Evolutionary conservation across 1,140 invertebrate species (phyloP).

Genomic region (Drosophila oshimai): DNA sequence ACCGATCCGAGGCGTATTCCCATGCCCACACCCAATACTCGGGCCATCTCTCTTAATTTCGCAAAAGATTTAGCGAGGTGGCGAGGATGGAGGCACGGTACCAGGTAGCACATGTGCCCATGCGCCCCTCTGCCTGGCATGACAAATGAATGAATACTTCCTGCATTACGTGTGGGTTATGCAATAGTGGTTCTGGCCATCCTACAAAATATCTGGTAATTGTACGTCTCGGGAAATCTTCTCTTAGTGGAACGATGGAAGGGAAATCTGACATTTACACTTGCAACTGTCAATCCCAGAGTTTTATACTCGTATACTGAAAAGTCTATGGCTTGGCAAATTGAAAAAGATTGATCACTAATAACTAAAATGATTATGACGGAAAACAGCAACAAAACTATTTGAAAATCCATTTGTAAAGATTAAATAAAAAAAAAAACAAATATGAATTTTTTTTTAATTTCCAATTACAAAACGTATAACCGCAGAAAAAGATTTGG

Average conservation of each 20-base stretch:
- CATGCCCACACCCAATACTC: conserved; percentile 25
- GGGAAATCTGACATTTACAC: conserved; percentile 20
- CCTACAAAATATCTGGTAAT: conserved; percentile 14
- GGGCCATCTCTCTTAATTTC: conserved; percentile 19
- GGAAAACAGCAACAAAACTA: background rate
- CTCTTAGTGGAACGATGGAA: background rate
- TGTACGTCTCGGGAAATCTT: background rate
- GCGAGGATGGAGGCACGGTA: conserved; percentile 11
- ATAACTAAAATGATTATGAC: too few species aligned
- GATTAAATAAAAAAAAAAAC: too few species aligned
- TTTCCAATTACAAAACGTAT: too few species aligned
- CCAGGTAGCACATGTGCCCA: conserved; percentile 40
- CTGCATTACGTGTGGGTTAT: conserved; percentile 69
- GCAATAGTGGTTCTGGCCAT: conserved; percentile 35
- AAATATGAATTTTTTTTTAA: too few species aligned
- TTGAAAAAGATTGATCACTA: conserved; percentile 13
- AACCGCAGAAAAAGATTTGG: too few species aligned
- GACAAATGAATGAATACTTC: conserved; percentile 78
- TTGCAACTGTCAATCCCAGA: conserved; percentile 54
- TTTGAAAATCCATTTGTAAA: too few species aligned
- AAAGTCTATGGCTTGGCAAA: background rate
- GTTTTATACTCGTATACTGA: background rate
- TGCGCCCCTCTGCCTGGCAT: conserved; percentile 43
- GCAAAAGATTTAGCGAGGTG: background rate
- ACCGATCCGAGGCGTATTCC: conserved; percentile 16